Evolutionary conservation across 2,888 invertebrate genomes (phyloP), one percentile per base, ranked within the genome.

Genomic region (Acleris emargana): DNA sequence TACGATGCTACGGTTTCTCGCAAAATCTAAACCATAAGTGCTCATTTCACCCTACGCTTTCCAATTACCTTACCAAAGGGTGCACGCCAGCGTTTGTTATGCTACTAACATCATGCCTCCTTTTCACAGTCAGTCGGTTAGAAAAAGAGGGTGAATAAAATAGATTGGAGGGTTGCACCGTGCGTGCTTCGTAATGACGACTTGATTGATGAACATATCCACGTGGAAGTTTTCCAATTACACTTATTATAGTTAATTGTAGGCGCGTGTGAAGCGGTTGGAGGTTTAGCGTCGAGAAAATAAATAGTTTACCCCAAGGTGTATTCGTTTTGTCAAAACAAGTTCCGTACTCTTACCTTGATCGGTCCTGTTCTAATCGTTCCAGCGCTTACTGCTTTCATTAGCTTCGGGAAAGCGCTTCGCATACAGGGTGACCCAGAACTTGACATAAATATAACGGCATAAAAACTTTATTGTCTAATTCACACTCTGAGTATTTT

Each of bases 121-220:
- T 22, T 55, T 20, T 20, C 18, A 17, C 22, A 22, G 20, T 20
- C 5, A 2, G 18, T 20, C 20, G 22, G 22, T 42, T 43, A 43
- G 42, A 55, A 20, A 22, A 22, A 22, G 22, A 55, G 42, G 55
- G 43, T 13, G 16, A 43, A 9, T 6, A 49, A 49, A 49, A 49
- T 18, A 3, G 9, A 42, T n/a, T 49, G 4, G 51, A 51, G 51
- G 25, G 51, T 43, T 22, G 18, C 32, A 55, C 69, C 67, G 67
- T 64, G 60, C 68, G 64, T 55, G 70, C 73, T 78, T 74, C 82
- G 78, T 81, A 81, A 84, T 84, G 83, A 83, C 78, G 72, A 69
- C 71, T 71, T 86, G 86, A 86, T 86, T 86, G 85, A 86, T 86
- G 85, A 85, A 81, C 74, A 76, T 73, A 70, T 73, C 70, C 72